These are phyloP conservation scores for Streptopelia turtur DNA, from an alignment of 2,797 vertebrate genomes.

Conservation along the genomic window DNA sequence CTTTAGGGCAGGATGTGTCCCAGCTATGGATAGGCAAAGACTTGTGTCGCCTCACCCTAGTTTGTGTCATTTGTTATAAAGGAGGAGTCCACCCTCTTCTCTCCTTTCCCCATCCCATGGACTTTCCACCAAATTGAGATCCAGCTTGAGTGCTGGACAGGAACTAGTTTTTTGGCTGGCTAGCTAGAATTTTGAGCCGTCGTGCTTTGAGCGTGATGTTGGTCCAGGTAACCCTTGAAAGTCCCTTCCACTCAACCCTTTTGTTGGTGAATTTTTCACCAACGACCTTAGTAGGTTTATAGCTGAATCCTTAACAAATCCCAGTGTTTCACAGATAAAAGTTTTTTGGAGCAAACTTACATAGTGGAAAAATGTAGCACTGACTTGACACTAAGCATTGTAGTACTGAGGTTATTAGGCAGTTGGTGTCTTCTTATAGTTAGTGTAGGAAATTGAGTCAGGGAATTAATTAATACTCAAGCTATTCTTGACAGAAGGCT, in stretches of 20 bases:
- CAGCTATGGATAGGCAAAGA: background rate
- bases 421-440: background rate
- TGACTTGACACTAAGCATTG: background rate
- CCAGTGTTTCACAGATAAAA: background rate
- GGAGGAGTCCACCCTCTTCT: background rate
- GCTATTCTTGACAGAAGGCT: background rate
- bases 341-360: background rate
- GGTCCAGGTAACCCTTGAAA: background rate
- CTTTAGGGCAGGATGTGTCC: background rate
- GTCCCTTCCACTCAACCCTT: background rate
- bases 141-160: background rate
- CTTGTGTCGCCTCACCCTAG: background rate
- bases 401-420: background rate
- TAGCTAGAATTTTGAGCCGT: background rate
- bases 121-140: background rate
- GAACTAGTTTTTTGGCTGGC: background rate
- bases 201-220: background rate
- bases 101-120: background rate
- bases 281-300: background rate
- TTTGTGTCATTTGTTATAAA: background rate
- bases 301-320: background rate
- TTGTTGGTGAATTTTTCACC: background rate
- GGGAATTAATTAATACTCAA: background rate
- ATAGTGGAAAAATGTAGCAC: background rate
- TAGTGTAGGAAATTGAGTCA: background rate